Conservation (phyloP, 2,888 invertebrate species). For the Tetragonisca angustula region DNA sequence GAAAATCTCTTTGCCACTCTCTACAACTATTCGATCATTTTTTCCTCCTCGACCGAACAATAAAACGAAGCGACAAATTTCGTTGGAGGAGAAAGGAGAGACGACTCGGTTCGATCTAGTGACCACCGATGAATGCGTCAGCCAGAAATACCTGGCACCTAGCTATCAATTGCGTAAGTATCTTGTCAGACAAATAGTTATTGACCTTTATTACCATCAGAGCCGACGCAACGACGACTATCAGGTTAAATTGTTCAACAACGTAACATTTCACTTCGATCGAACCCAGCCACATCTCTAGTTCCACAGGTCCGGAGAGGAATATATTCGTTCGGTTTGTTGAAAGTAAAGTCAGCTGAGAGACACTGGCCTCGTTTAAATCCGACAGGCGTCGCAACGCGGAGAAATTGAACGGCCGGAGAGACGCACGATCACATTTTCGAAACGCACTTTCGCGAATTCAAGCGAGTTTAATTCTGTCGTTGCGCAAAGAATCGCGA, state of each 20-base stretch:
- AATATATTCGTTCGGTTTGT: not conserved
- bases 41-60: not conserved
- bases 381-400: slow-evolving; percentile 17
- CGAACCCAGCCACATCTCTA: not conserved
- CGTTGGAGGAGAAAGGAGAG: not conserved
- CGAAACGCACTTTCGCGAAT: slow-evolving; percentile 17
- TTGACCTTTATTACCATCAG: slow-evolving; percentile 75
- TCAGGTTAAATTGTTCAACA: not conserved
- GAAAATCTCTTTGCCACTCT: too few relatives aligned
- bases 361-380: slow-evolving; percentile 27
- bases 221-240: slow-evolving; percentile 58
- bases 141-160: slow-evolving; percentile 66
- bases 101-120: slow-evolving; percentile 35
- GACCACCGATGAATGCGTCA: slow-evolving; percentile 42
- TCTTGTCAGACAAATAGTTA: slow-evolving; percentile 73
- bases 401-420: slow-evolving; percentile 17
- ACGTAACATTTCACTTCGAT: not conserved
- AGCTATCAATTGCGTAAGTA: slow-evolving; percentile 60
- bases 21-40: not conserved
- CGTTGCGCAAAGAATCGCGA: slow-evolving; percentile 5
- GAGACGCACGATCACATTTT: slow-evolving; percentile 16
- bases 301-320: too few relatives aligned
- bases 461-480: slow-evolving; percentile 12
- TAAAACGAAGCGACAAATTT: not conserved
- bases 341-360: slow-evolving; percentile 16